Conservation (phyloP, 2,888 invertebrate species). For the Cremastobaeus sp. region DNA sequence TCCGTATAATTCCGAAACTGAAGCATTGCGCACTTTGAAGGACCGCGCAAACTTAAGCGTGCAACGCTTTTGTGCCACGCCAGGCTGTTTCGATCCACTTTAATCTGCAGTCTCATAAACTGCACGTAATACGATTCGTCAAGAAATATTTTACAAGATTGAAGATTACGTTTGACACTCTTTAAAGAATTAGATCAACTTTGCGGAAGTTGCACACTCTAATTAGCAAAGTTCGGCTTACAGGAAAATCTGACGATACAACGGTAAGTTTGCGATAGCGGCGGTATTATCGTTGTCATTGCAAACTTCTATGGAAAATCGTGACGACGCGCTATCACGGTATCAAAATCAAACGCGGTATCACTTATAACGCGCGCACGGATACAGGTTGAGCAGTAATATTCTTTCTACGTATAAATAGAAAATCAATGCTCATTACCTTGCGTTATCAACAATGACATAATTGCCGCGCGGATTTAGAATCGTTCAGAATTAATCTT, state of each 20-base stretch:
- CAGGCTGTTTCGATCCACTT: constrained; percentile 13
- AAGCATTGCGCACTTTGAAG: neutral
- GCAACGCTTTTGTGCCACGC: neutral
- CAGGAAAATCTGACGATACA: constrained; percentile 20
- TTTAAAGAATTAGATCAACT: constrained; percentile 33
- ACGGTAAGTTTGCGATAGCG: constrained; percentile 23
- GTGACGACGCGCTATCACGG: constrained; percentile 17
- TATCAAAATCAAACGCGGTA: constrained; percentile 30
- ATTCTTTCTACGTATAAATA: constrained; percentile 27
- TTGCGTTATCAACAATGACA: constrained; percentile 17
- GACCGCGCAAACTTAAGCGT: neutral
- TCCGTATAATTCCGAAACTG: constrained; percentile 4
- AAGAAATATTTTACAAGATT: constrained; percentile 25
- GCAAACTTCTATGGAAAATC: constrained; percentile 23
- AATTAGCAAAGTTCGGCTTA: constrained; percentile 29
- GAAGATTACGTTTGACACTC: constrained; percentile 26
- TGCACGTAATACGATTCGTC: constrained; percentile 20
- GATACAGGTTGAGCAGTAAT: constrained; percentile 8
- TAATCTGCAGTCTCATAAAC: constrained; percentile 18
- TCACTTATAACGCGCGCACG: constrained; percentile 15
- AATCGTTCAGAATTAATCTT: neutral
- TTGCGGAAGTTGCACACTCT: constrained; percentile 14
- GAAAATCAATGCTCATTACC: constrained; percentile 40
- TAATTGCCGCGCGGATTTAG: constrained; percentile 13
- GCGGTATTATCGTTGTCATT: constrained; percentile 19